Base-by-base conservation (phyloP, 2,888 invertebrate genomes). In the Alloplasta piceator region DNA sequence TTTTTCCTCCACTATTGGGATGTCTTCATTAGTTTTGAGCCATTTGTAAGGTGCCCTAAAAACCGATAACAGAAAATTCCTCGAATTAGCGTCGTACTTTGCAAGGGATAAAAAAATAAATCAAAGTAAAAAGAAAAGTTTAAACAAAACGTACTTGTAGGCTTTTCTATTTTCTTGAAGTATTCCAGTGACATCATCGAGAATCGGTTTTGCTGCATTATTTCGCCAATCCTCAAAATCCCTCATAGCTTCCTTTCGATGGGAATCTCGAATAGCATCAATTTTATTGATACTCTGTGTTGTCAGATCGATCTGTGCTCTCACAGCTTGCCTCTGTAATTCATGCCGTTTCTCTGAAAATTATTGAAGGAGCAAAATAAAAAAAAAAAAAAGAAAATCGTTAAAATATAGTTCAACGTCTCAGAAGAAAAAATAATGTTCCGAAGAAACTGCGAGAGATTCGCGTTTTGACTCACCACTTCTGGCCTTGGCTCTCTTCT, bases 181-280 rank as follows among this genome's bases (percentile, higher is more conserved):
- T 36, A 75, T 63, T 4, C 88, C 87, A 4, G 77, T 52, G 12
- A 85, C 56, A 38, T 81, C 66, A 4, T 82, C 39, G 6, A 90
- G 79, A 14, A 89, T 83, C 12, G 90, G 90, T 52, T 87, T 76
- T 83, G 87, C 85, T 64, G 87, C 83, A 55, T 89, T 88, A 4
- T 87, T 85, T 85, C 93, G 93, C 95, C 95, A 96, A 73, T 93
- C 92, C 87, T 96, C 94, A 55, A 96, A 91, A 82, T 96, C 95
- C 0, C 94, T 93, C 93, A 96, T 94, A 2, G 96, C 96, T 87
- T 93, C 93, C 61, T 93, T 92, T 83, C 95, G 93, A 89, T 96
- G 95, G 0, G 91, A 89, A 83, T 95, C 94, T 88, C 95, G 94
- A 63, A 95, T 93, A 0, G 92, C 90, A 78, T 96, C 95, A 92